phyloP scores from a whole-genome alignment of 2,888 invertebrate species.

The Drosophila nigricruria region DNA sequence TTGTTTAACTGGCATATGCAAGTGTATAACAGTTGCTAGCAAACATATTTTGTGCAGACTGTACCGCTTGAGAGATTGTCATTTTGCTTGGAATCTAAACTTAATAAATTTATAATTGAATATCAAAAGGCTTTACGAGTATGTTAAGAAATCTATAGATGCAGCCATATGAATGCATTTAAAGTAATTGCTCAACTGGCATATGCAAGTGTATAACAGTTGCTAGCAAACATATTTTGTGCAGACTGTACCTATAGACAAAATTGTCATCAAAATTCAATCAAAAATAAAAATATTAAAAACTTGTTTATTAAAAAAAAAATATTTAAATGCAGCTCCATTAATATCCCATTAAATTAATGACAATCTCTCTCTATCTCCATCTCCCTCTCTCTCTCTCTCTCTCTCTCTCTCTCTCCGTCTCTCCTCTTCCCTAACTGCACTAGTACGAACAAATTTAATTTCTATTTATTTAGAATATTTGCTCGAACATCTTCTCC shows the following conservation, averaged over 20 bases:
- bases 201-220: neutral
- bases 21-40: neutral
- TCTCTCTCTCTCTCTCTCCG: neutral
- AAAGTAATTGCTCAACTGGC: neutral
- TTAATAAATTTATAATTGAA: too few relatives aligned
- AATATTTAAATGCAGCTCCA: neutral
- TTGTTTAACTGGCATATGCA: neutral
- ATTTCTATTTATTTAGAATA: constrained; percentile 24
- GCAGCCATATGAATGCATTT: too few relatives aligned
- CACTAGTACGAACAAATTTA: constrained; percentile 15
- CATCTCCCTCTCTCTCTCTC: neutral
- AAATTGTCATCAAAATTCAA: neutral
- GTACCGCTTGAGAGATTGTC: neutral
- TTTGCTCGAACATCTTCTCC: constrained; percentile 17
- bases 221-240: neutral
- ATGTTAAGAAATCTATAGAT: too few relatives aligned
- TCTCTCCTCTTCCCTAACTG: neutral
- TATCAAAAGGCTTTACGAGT: too few relatives aligned
- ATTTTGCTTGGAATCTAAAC: too few relatives aligned
- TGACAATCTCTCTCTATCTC: neutral
- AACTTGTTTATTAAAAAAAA: neutral
- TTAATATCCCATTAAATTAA: constrained; percentile 7
- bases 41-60: neutral
- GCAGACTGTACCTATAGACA: neutral
- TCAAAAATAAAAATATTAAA: neutral